Base-by-base conservation (phyloP, 2,797 vertebrate species). In the Sphenodon punctatus region DNA sequence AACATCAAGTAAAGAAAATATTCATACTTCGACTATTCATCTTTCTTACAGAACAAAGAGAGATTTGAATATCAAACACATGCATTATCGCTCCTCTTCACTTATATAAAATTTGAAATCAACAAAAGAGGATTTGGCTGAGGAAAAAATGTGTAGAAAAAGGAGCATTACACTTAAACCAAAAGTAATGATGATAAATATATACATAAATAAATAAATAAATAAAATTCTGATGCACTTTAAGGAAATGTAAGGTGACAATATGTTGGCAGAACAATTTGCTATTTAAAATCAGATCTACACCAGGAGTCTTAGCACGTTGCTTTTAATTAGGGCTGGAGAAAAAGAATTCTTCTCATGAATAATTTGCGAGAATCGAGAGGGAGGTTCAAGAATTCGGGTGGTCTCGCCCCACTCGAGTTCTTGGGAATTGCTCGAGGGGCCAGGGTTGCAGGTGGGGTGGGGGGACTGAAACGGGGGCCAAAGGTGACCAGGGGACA, bases 231-330 rank as follows among this genome's bases (percentile, higher is more conserved):
- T 43, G 23, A 20, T 63, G 76, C 46, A 56, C 51, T 84, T 81
- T 60, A 67, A 76, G 78, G 61, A 38, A 51, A 27, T 46, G 65
- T 53, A 65, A 72, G 19, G 27, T 78, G 60, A 78, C 67, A 61
- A 61, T 38, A 60, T 46, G 53, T 15, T 46, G 51, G 55, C 45
- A 73, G 45, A 27, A n/a, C 19, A 19, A 49, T 49, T 72, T 56
- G 41, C 64, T n/a, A 80, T 80, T 58, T 27, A 34, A 80, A 34
- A 60, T 53, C 55, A 34, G 38, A 60, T 51, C 39, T 45, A n/a
- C 32, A 38, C 56, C 45, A 67, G 59, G 45, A 25, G 39, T 80
- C 27, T 53, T 67, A 32, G 27, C 8, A 66, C 56, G 25, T 60
- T 59, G 27, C 19, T 27, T n/a, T n/a, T n/a, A n/a, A n/a, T n/a